Conservation (phyloP, 2,888 invertebrate species). For the Lamellibrachia satsuma region DNA sequence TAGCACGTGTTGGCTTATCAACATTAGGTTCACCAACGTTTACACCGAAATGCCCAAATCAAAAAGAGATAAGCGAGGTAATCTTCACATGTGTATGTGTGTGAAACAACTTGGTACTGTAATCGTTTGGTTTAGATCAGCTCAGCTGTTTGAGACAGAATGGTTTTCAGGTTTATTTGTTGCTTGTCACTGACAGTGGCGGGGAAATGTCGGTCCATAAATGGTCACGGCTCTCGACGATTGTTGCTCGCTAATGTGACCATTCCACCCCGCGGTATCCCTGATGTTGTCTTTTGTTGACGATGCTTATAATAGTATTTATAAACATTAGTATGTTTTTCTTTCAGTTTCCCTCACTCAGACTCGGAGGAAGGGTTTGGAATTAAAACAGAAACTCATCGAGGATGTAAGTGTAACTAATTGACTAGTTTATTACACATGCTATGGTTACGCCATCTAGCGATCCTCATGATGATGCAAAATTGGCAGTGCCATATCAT, state of each 20-base stretch:
- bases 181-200: neutral
- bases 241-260: neutral
- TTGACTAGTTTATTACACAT: neutral
- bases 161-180: neutral
- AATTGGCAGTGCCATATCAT: no score
- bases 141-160: neutral
- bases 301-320: constrained; percentile 20
- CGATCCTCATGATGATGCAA: neutral
- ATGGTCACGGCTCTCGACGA: neutral
- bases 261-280: neutral
- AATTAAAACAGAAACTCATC: constrained; percentile 87
- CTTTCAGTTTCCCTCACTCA: constrained; percentile 91
- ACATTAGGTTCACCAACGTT: neutral
- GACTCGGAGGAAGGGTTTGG: constrained; percentile 89
- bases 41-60: constrained; percentile 38
- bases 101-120: neutral
- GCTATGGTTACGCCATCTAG: neutral
- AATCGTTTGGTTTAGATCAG: neutral
- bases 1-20: neutral
- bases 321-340: constrained; percentile 35
- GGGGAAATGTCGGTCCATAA: neutral
- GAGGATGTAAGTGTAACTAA: constrained; percentile 72
- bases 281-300: neutral
- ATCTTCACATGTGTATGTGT: neutral
- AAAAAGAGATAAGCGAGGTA: constrained; percentile 40